Percentiles rank a stretch among this genome's conserved stretches.
These are phyloP conservation scores for Acipenser ruthenus DNA, from an alignment of 2,797 vertebrate species.

Conservation along the genomic window DNA sequence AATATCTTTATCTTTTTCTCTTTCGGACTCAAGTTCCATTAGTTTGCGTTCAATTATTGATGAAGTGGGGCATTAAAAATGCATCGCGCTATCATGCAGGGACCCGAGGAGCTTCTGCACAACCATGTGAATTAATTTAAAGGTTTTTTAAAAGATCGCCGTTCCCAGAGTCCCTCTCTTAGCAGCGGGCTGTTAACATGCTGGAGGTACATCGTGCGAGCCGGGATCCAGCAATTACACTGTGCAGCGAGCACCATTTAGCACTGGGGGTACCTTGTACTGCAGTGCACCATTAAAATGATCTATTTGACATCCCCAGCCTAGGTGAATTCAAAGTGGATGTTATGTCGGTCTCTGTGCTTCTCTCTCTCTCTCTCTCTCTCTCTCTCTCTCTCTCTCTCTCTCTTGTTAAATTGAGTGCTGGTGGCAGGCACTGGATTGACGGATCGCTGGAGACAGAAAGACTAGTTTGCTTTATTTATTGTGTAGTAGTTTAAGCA, in stretches of 20 bases:
- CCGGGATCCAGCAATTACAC: constrained; percentile 16
- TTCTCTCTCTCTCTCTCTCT: constrained; percentile 7
- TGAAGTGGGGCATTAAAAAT: constrained; percentile 13
- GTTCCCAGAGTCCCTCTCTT: constrained; percentile 32
- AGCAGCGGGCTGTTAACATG: constrained; percentile 30
- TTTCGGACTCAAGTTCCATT: background rate
- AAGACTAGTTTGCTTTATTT: no score
- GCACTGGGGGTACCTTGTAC: background rate
- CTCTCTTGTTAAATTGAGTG: background rate
- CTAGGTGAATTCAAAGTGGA: background rate
- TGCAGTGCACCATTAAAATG: background rate
- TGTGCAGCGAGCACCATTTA: background rate
- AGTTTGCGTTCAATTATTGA: constrained; percentile 11
- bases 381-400: constrained; percentile 23
- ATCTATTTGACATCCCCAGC: background rate
- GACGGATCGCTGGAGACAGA: no score
- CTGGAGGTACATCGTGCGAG: background rate
- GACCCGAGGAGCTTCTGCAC: background rate
- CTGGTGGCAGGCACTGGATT: no score
- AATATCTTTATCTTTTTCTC: background rate
- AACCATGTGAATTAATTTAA: background rate
- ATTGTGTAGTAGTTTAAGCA: no score
- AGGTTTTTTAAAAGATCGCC: constrained; percentile 26
- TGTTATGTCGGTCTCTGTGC: background rate
- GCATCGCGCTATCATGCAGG: constrained; percentile 3